Evolutionary conservation across 2,888 invertebrate genomes (phyloP).

Genomic region (Uloborus plumipes): DNA sequence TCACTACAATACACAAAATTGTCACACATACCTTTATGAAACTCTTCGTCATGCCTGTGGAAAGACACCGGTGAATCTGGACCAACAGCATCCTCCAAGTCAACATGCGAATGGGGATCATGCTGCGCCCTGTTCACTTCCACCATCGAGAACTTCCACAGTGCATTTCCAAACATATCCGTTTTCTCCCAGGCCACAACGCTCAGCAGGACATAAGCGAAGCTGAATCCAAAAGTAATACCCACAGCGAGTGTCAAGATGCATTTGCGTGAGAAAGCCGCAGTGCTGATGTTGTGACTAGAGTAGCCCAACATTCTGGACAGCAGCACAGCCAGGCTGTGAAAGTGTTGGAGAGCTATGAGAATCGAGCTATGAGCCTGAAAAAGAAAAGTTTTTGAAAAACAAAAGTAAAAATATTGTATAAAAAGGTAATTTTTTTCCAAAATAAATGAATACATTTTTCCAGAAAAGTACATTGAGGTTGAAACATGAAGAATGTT

Average conservation of each 20-base stretch:
- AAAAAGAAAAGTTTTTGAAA: not conserved
- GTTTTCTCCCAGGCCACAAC: constrained; percentile 67
- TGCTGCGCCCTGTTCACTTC: constrained; percentile 67
- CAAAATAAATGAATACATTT: no score
- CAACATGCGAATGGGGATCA: constrained; percentile 68
- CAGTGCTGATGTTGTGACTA: constrained; percentile 25
- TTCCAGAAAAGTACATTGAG: no score
- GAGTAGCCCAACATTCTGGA: constrained; percentile 36
- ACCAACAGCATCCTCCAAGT: constrained; percentile 70
- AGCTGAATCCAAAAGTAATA: constrained; percentile 82
- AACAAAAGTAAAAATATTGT: no score
- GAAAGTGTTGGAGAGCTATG: not conserved
- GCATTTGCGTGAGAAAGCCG: constrained; percentile 73
- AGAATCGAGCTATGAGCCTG: not conserved
- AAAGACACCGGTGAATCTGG: constrained; percentile 74
- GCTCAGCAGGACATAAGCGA: constrained; percentile 80
- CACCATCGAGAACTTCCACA: constrained; percentile 9
- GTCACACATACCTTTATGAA: constrained; percentile 74
- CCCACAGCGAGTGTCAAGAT: constrained; percentile 81
- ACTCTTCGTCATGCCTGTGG: constrained; percentile 77
- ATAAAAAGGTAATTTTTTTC: no score
- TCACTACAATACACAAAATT: no score
- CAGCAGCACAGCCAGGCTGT: not conserved
- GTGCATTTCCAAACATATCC: constrained; percentile 42
- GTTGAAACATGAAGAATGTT: no score